Percentiles rank a stretch among this genome's conserved stretches.
phyloP scores from a whole-genome alignment of 2,113 vertebrate species.

The Thamnaconus septentrionalis region DNA sequence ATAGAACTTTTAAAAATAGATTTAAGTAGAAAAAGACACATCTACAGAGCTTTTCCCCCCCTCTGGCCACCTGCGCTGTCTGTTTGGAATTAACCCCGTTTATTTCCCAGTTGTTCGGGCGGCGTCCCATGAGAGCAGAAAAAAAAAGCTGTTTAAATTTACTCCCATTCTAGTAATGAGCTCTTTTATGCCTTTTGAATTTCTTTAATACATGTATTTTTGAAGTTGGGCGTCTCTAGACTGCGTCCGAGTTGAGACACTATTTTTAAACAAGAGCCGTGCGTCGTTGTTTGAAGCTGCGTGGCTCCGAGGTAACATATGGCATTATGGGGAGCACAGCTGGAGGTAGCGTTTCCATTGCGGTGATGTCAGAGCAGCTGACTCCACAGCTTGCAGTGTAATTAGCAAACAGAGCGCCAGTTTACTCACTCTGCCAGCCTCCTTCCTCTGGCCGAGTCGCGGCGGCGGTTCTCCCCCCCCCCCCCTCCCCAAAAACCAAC shows the following conservation, averaged over 20 bases:
- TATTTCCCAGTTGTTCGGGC: conserved; percentile 25
- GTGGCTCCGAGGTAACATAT: conserved; percentile 81
- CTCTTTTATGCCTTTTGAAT: conserved; percentile 3
- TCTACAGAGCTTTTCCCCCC: background rate
- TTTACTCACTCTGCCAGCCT: conserved; percentile 71
- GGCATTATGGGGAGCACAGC: conserved; percentile 86
- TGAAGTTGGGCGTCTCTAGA: background rate
- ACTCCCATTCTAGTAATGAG: conserved; percentile 5
- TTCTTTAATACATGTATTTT: background rate
- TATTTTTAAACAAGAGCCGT: conserved; percentile 67
- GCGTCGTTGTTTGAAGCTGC: conserved; percentile 69
- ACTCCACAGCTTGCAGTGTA: conserved; percentile 93
- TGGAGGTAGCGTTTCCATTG: conserved; percentile 88
- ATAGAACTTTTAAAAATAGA: background rate
- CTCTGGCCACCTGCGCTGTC: background rate
- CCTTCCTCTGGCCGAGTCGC: conserved; percentile 18
- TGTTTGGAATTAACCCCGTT: background rate
- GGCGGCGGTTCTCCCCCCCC: conserved; percentile 27
- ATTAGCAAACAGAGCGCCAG: conserved; percentile 86
- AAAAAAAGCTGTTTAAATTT: conserved; percentile 19
- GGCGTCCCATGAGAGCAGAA: conserved; percentile 20
- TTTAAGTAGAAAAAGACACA: conserved; percentile 1
- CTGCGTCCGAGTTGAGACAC: conserved; percentile 49
- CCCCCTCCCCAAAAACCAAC: conserved; percentile 21
- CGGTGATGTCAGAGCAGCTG: conserved; percentile 95